A percentile compares a stretch with the other conserved stretches of the same genome.
Evolutionary conservation across 1,140 invertebrate genomes (phyloP).

Genomic region (Drosophila seguyi): DNA sequence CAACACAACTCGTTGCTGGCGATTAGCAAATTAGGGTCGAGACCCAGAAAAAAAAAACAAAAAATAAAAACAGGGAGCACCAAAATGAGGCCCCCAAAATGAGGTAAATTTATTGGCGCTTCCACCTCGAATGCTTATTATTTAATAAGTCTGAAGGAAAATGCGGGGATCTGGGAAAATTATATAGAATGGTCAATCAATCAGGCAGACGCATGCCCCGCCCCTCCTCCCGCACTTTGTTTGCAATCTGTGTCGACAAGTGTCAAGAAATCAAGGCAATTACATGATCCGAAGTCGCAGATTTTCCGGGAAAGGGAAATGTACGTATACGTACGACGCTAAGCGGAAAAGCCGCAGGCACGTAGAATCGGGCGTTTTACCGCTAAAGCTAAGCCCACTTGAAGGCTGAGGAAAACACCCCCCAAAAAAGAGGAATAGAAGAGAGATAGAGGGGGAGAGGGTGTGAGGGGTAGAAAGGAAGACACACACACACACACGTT

Average conservation of each 20-base stretch:
- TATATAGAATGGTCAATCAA: conserved; percentile 37
- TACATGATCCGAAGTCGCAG: conserved; percentile 43
- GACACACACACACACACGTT: conserved; percentile 54
- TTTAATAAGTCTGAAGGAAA: conserved; percentile 28
- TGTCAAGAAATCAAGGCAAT: conserved; percentile 64
- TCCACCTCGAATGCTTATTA: conserved; percentile 21
- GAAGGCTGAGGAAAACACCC: not conserved
- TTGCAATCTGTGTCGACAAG: conserved; percentile 59
- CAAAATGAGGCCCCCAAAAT: conserved; percentile 1
- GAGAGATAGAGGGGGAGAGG: not conserved
- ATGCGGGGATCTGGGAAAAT: conserved; percentile 2
- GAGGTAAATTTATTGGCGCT: conserved; percentile 53
- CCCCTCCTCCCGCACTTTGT: conserved; percentile 11
- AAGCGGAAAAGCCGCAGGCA: conserved; percentile 73
- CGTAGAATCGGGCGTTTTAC: conserved; percentile 77
- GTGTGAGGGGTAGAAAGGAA: not conserved
- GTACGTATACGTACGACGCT: not conserved
- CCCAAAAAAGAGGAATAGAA: not conserved
- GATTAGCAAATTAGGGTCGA: conserved; percentile 64
- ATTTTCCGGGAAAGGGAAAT: conserved; percentile 5
- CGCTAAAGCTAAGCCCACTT: conserved; percentile 56
- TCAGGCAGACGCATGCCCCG: conserved; percentile 7
- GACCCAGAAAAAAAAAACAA: not conserved
- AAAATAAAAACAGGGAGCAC: not conserved
- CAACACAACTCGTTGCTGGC: conserved; percentile 52